Evolutionary conservation across 2,888 invertebrate genomes (phyloP).

Genomic region (Hyalella azteca): DNA sequence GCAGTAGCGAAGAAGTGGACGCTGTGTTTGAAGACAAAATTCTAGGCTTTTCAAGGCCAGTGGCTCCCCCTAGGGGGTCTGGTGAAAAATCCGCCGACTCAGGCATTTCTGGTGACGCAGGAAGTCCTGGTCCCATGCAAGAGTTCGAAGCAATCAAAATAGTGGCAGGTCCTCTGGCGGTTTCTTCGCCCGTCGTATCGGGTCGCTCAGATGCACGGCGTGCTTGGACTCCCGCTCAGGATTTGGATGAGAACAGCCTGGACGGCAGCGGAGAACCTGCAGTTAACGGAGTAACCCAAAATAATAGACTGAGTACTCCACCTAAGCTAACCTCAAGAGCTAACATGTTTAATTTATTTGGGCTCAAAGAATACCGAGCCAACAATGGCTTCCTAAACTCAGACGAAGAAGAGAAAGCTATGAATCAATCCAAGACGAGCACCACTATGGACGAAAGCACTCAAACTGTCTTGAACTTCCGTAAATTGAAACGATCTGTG

Average conservation of each 20-base stretch:
- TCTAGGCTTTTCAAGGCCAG: conserved; percentile 61
- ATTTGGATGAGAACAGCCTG: conserved; percentile 72
- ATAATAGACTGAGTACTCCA: conserved; percentile 52
- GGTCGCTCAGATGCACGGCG: conserved; percentile 59
- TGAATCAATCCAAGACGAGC: not conserved
- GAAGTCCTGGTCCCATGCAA: conserved; percentile 65
- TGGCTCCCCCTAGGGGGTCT: conserved; percentile 62
- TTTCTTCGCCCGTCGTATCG: conserved; percentile 59
- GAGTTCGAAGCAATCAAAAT: conserved; percentile 53
- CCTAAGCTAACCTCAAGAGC: conserved; percentile 60
- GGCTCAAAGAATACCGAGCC: conserved; percentile 18
- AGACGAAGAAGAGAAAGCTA: not conserved
- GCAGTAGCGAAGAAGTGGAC: conserved; percentile 60
- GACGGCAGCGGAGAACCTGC: conserved; percentile 63
- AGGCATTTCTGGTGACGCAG: conserved; percentile 81
- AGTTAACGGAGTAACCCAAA: conserved; percentile 40
- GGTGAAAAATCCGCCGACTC: conserved; percentile 78
- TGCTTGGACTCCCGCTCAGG: conserved; percentile 84
- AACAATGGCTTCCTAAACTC: conserved; percentile 28
- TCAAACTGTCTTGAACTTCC: conserved; percentile 63
- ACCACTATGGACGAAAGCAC: conserved; percentile 5
- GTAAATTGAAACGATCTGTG: conserved; percentile 75
- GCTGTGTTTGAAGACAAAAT: conserved; percentile 62
- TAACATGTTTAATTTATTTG: conserved; percentile 59
- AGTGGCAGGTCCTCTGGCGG: conserved; percentile 58